A percentile compares a stretch with the other conserved stretches of the same genome.
Conservation (phyloP, 1,140 invertebrate species). For the Camponotus vicinus region DNA sequence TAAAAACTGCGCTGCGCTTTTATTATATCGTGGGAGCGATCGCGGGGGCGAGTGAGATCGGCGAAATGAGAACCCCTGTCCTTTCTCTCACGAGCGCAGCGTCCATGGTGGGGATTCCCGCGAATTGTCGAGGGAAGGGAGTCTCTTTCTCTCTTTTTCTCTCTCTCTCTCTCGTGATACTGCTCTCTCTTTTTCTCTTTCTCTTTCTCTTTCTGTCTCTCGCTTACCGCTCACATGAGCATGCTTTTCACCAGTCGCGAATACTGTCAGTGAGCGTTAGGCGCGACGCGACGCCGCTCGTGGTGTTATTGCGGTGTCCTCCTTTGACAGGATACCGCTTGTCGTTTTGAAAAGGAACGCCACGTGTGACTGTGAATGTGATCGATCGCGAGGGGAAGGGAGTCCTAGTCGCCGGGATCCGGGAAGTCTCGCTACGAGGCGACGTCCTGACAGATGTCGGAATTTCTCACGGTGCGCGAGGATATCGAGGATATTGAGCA, state of each 20-base stretch:
- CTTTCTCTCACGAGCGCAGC: slow-evolving; percentile 81
- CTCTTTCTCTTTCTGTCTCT: too few relatives aligned
- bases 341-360: background rate
- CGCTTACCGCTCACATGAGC: slow-evolving; percentile 69
- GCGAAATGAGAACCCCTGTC: slow-evolving; percentile 76
- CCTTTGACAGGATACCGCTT: slow-evolving; percentile 55
- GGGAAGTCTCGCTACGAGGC: too few relatives aligned
- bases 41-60: slow-evolving; percentile 39
- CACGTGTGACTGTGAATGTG: background rate
- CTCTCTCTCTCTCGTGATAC: slow-evolving; percentile 26
- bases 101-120: slow-evolving; percentile 74
- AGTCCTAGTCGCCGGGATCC: background rate
- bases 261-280: slow-evolving; percentile 79
- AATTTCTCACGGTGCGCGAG: too few relatives aligned
- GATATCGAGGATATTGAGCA: too few relatives aligned
- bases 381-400: too few relatives aligned
- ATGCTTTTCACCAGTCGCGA: slow-evolving; percentile 81
- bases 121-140: slow-evolving; percentile 60
- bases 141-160: slow-evolving; percentile 57
- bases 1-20: background rate
- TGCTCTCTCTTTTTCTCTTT: slow-evolving; percentile 40
- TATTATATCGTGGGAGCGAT: slow-evolving; percentile 8
- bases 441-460: background rate
- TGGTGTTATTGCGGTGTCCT: slow-evolving; percentile 55
- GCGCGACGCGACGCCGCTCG: slow-evolving; percentile 68